Conservation (phyloP, 2,888 invertebrate species). For the Molanna angustata region DNA sequence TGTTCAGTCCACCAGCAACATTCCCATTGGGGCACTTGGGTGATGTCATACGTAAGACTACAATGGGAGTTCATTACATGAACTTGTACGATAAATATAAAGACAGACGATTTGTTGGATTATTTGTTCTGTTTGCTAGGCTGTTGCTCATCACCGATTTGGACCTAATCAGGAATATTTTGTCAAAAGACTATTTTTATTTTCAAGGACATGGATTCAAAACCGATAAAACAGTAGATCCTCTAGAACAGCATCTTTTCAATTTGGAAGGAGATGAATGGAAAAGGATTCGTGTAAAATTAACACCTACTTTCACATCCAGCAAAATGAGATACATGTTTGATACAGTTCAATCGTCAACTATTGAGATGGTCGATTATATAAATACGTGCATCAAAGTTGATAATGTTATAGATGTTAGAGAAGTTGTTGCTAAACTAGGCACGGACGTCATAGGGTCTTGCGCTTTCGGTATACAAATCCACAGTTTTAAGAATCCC, state of each 20-base stretch:
- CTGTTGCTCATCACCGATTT: constrained; percentile 11
- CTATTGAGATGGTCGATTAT: constrained; percentile 8
- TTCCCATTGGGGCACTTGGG: constrained; percentile 9
- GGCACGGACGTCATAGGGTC: constrained; percentile 25
- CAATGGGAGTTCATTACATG: constrained; percentile 1
- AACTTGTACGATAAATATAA: constrained; percentile 7
- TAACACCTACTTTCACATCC: constrained; percentile 15
- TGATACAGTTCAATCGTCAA: constrained; percentile 2
- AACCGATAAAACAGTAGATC: constrained; percentile 4
- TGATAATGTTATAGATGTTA: neutral
- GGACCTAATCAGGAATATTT: constrained; percentile 3
- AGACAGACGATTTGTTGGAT: constrained; percentile 2
- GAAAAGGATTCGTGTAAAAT: constrained; percentile 11
- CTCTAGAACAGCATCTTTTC: constrained; percentile 6
- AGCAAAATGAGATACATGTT: constrained; percentile 19
- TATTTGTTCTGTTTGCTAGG: neutral
- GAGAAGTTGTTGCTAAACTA: constrained; percentile 16
- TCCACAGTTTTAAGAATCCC: constrained; percentile 15
- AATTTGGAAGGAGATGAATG: constrained; percentile 15
- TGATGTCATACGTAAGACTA: neutral
- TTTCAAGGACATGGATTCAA: constrained; percentile 13
- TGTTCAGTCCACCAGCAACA: constrained; percentile 4
- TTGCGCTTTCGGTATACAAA: constrained; percentile 24
- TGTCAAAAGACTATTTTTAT: constrained; percentile 7
- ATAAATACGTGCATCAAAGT: neutral